Evolutionary conservation across 2,888 invertebrate species (phyloP).

Genomic region (Luperina testacea): DNA sequence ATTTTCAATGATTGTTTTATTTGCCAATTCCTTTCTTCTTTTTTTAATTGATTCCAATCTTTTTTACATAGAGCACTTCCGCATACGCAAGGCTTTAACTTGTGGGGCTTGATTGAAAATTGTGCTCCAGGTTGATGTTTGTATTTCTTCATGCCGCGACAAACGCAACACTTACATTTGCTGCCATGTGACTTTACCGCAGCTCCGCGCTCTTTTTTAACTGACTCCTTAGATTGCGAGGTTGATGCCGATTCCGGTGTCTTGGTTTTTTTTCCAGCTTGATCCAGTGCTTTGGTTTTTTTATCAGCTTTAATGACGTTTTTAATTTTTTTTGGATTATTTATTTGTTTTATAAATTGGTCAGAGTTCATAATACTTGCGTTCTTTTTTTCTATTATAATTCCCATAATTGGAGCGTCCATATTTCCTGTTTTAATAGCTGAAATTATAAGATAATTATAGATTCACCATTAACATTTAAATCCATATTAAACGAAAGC

Average conservation of each 20-base stretch:
- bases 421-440: neutral
- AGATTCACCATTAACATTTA: neutral
- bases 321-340: no score
- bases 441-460: neutral
- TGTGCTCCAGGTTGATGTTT: neutral
- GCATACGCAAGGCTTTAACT: slow-evolving; percentile 42
- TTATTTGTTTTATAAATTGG: neutral
- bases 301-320: no score
- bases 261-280: neutral
- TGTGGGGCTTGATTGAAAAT: rapidly evolving
- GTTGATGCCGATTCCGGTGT: neutral
- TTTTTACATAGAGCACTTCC: slow-evolving; percentile 45
- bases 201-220: neutral
- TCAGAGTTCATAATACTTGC: neutral
- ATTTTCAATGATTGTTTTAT: neutral
- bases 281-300: no score
- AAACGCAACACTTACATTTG: slow-evolving; percentile 43
- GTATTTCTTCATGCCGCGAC: slow-evolving; percentile 6
- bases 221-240: neutral
- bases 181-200: neutral
- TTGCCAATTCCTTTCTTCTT: neutral
- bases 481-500: neutral
- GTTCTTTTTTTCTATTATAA: neutral
- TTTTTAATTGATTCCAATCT: slow-evolving; percentile 26
- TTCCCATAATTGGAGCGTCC: neutral